phyloP scores from a whole-genome alignment of 2,797 vertebrate genomes.

The Buphagus erythrorhynchus region DNA sequence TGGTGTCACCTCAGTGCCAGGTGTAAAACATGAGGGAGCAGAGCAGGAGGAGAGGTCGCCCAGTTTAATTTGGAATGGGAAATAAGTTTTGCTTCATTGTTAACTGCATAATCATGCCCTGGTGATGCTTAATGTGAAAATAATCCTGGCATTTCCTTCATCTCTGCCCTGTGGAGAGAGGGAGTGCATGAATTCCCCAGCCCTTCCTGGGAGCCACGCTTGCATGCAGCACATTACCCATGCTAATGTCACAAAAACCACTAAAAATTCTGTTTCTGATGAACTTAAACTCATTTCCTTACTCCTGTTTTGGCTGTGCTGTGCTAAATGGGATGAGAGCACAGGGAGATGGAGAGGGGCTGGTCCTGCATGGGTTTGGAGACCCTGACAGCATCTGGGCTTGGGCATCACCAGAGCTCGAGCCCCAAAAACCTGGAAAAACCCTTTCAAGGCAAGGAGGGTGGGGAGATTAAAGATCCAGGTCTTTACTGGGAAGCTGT shows the following conservation, averaged over 20 bases:
- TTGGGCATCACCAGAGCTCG: background rate
- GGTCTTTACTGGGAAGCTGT: background rate
- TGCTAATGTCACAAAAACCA: background rate
- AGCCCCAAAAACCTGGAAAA: background rate
- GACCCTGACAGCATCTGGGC: background rate
- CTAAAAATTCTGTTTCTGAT: background rate
- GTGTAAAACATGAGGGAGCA: background rate
- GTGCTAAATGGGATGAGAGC: background rate
- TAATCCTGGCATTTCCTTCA: background rate
- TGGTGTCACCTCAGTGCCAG: fast-evolving
- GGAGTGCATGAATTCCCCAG: background rate
- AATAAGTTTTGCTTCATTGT: background rate
- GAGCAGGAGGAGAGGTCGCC: background rate
- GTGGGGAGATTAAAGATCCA: fast-evolving
- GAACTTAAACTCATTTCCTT: background rate
- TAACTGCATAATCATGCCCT: background rate
- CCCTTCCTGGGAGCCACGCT: background rate
- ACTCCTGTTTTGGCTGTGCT: fast-evolving
- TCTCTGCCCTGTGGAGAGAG: background rate
- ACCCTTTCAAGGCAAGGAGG: background rate
- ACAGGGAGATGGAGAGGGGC: background rate
- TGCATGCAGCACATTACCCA: background rate
- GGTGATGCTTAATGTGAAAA: background rate
- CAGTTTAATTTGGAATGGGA: background rate
- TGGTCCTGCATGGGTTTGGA: fast-evolving